A percentile compares a stretch with the other conserved stretches of the same genome.
These are phyloP conservation scores for Larimichthys crocea DNA, from an alignment of 2,113 vertebrate species.

Conservation along the genomic window DNA sequence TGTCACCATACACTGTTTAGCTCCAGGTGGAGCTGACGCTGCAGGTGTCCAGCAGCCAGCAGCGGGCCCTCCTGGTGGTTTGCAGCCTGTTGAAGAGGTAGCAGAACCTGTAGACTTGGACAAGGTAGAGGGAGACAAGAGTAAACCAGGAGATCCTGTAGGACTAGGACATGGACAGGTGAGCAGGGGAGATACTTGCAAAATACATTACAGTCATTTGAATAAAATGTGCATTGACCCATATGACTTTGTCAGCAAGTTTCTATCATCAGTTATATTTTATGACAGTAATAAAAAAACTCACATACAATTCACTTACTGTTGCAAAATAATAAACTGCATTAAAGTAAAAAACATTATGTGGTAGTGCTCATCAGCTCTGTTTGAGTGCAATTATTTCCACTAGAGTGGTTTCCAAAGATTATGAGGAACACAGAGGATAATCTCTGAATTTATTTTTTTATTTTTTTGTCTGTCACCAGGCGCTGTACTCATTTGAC, in stretches of 20 bases:
- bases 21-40: slow-evolving; percentile 40
- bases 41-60: slow-evolving; percentile 22
- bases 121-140: background rate
- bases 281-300: background rate
- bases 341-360: background rate
- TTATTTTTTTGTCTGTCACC: background rate
- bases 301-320: background rate
- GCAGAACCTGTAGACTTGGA: slow-evolving; percentile 9
- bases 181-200: background rate
- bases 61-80: background rate
- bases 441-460: background rate
- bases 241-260: background rate
- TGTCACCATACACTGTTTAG: slow-evolving; percentile 2
- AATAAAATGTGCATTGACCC: background rate
- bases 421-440: background rate
- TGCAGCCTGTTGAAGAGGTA: slow-evolving; percentile 6
- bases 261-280: background rate
- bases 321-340: background rate
- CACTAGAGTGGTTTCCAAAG: background rate
- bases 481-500: slow-evolving; percentile 51
- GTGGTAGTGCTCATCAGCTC: background rate
- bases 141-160: background rate
- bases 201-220: background rate
- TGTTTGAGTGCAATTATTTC: background rate
- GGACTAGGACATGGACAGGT: slow-evolving; percentile 36